phyloP scores from a whole-genome alignment of 2,888 invertebrate species.

The Nomada flava region DNA sequence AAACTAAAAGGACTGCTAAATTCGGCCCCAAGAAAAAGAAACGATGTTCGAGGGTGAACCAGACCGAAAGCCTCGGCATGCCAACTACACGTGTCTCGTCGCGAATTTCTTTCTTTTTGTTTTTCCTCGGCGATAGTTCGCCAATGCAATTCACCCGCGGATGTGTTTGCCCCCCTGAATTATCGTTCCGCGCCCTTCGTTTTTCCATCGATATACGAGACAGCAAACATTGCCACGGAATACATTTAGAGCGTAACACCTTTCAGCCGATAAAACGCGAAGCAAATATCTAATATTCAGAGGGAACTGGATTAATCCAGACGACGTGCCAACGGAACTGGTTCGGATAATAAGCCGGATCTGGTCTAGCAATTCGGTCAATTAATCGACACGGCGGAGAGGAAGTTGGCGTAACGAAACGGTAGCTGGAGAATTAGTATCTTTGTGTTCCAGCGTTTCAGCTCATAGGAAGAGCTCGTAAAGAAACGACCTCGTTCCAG shows the following conservation, averaged over 20 bases:
- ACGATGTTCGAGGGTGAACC: conserved; percentile 40
- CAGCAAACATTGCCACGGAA: neutral
- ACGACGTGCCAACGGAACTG: neutral
- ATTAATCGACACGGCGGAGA: conserved; percentile 23
- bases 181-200: conserved; percentile 10
- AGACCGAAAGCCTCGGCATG: conserved; percentile 29
- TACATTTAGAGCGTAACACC: too few species aligned
- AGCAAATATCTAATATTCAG: conserved; percentile 18
- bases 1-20: conserved; percentile 59
- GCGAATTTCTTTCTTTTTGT: conserved; percentile 30
- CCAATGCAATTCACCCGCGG: conserved; percentile 27
- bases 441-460: conserved; percentile 6
- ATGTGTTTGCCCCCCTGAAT: neutral
- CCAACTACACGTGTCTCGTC: conserved; percentile 34
- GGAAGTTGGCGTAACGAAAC: neutral
- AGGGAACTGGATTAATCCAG: conserved; percentile 35
- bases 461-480: conserved; percentile 5
- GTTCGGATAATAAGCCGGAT: conserved; percentile 13
- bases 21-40: conserved; percentile 29
- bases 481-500: conserved; percentile 13
- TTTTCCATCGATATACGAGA: conserved; percentile 8
- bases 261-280: neutral
- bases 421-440: conserved; percentile 16
- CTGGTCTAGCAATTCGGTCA: conserved; percentile 22
- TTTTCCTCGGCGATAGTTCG: conserved; percentile 40